A percentile compares a stretch with the other conserved stretches of the same genome.
These are phyloP conservation scores for Clistopyga incitator DNA, from an alignment of 2,888 invertebrate genomes.

Conservation along the genomic window DNA sequence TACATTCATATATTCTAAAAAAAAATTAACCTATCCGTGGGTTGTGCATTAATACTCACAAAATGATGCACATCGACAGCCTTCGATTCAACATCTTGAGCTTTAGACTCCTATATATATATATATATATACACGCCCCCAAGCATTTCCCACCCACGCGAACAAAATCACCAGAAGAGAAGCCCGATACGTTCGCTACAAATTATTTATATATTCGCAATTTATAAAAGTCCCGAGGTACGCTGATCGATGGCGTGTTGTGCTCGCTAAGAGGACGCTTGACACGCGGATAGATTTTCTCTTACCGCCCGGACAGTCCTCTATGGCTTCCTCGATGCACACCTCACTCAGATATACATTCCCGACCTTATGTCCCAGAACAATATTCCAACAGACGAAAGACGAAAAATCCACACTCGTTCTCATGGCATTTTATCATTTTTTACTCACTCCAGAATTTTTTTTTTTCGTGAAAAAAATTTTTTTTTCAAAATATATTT, in stretches of 20 bases:
- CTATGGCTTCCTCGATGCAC: slow-evolving; percentile 46
- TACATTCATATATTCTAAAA: background rate
- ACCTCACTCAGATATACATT: background rate
- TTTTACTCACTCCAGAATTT: no score
- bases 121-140: slow-evolving; percentile 1
- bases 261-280: slow-evolving; percentile 47
- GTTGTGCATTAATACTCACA: background rate
- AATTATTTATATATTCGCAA: slow-evolving; percentile 53
- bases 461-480: no score
- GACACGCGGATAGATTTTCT: slow-evolving; percentile 57
- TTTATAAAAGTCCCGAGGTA: slow-evolving; percentile 36
- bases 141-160: background rate
- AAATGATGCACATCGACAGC: slow-evolving; percentile 12
- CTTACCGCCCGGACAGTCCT: slow-evolving; percentile 33
- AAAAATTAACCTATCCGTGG: background rate
- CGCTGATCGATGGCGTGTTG: slow-evolving; percentile 45
- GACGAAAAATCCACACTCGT: no score
- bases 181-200: slow-evolving; percentile 20
- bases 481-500: no score
- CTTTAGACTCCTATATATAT: no score
- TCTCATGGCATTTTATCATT: no score
- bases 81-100: slow-evolving; percentile 12
- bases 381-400: background rate
- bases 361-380: background rate
- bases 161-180: background rate